phyloP scores from a whole-genome alignment of 2,797 vertebrate genomes.

The Bufotes viridis region DNA sequence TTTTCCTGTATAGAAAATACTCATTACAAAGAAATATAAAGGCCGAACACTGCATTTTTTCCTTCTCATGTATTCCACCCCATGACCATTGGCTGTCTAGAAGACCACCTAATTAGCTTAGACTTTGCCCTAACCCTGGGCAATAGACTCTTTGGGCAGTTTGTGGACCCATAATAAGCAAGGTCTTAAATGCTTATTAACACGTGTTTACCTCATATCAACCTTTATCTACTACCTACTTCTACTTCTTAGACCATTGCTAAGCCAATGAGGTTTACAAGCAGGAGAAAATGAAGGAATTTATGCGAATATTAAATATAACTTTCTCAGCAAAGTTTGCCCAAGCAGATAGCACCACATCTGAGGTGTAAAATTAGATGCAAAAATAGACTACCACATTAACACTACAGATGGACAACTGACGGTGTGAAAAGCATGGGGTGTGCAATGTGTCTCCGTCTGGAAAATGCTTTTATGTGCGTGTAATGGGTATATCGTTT shows the following conservation, averaged over 20 bases:
- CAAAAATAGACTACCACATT: slow-evolving; percentile 2
- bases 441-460: slow-evolving; percentile 7
- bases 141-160: neutral
- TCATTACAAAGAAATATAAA: neutral
- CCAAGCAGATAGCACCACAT: neutral
- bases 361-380: slow-evolving; percentile 2
- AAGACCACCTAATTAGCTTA: neutral
- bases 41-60: too few relatives aligned
- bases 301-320: neutral
- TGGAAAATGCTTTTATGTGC: neutral
- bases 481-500: neutral
- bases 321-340: neutral
- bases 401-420: slow-evolving; percentile 5
- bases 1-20: neutral
- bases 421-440: slow-evolving; percentile 11
- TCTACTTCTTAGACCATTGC: neutral
- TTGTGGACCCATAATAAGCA: too few relatives aligned
- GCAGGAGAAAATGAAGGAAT: neutral
- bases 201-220: neutral
- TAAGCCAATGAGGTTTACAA: neutral
- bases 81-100: neutral
- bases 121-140: neutral
- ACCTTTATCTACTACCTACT: neutral
- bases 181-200: neutral
- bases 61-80: too few relatives aligned